These are phyloP conservation scores for Xestia xanthographa DNA, from an alignment of 2,888 invertebrate species.

Conservation along the genomic window DNA sequence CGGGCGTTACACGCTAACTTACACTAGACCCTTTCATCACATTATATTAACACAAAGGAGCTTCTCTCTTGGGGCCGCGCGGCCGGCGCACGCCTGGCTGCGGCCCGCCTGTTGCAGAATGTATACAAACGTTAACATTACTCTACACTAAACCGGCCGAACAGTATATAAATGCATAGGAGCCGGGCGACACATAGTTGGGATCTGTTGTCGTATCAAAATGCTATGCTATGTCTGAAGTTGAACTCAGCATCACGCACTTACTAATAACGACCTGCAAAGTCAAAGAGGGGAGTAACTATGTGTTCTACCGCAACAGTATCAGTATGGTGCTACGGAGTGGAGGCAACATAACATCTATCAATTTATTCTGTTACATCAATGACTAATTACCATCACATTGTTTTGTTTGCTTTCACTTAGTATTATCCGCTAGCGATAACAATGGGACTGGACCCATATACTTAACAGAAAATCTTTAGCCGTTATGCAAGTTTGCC, in stretches of 20 bases:
- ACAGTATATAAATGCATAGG: slow-evolving; percentile 86
- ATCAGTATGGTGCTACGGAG: slow-evolving; percentile 48
- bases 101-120: slow-evolving; percentile 60
- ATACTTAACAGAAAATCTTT: slow-evolving; percentile 1
- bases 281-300: slow-evolving; percentile 89
- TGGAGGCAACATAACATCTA: slow-evolving; percentile 65
- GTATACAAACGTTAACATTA: slow-evolving; percentile 53
- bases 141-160: slow-evolving; percentile 73
- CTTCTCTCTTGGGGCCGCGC: slow-evolving; percentile 66
- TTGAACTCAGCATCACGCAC: slow-evolving; percentile 84
- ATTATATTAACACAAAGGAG: slow-evolving; percentile 65
- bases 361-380: slow-evolving; percentile 61
- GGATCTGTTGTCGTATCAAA: slow-evolving; percentile 82
- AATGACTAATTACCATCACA: slow-evolving; percentile 41
- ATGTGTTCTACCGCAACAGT: slow-evolving; percentile 73
- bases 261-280: slow-evolving; percentile 91
- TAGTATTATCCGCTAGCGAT: slow-evolving; percentile 6
- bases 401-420: slow-evolving; percentile 14
- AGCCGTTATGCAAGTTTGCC: not conserved
- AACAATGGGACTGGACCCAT: not conserved
- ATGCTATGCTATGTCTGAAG: slow-evolving; percentile 82
- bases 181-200: slow-evolving; percentile 80
- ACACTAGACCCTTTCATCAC: slow-evolving; percentile 81
- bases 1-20: slow-evolving; percentile 85
- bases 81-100: slow-evolving; percentile 60